A percentile compares a stretch with the other conserved stretches of the same genome.
Conservation (phyloP, 2,113 vertebrate genomes). For the Dicentrarchus labrax region DNA sequence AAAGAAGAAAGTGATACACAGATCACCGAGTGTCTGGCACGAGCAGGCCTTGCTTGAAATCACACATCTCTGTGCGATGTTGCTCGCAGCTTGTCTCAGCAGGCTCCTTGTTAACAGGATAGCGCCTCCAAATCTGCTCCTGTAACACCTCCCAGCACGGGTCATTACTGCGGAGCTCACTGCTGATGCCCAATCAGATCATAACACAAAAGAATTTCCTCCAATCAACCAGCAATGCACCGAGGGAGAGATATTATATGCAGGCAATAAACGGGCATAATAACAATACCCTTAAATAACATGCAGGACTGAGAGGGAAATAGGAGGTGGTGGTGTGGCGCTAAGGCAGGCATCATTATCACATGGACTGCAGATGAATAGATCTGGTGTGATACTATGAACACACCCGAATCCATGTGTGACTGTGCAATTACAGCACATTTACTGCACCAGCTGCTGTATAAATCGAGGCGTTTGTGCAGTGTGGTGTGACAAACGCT, state of each 20-base stretch:
- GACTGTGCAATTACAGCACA: conserved; percentile 78
- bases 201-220: conserved; percentile 42
- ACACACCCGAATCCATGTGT: conserved; percentile 69
- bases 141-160: conserved; percentile 71
- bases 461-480: conserved; percentile 68
- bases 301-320: conserved; percentile 3
- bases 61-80: conserved; percentile 54
- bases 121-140: conserved; percentile 78
- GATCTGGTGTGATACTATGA: conserved; percentile 71
- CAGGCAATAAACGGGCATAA: conserved; percentile 13
- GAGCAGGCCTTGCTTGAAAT: conserved; percentile 62
- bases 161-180: conserved; percentile 59
- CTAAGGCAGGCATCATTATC: conserved; percentile 68
- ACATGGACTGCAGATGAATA: conserved; percentile 74
- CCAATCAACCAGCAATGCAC: conserved; percentile 48
- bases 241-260: conserved; percentile 1
- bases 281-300: conserved; percentile 59
- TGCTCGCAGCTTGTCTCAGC: conserved; percentile 74
- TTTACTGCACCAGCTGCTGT: conserved; percentile 79
- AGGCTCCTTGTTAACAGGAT: conserved; percentile 79
- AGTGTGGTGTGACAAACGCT: conserved; percentile 63
- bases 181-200: conserved; percentile 63
- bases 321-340: conserved; percentile 22
- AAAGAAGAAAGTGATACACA: conserved; percentile 34
- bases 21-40: conserved; percentile 63